Evolutionary conservation across 2,113 vertebrate genomes (phyloP), one percentile per base, ranked within the genome.

Genomic region (Danio rerio): DNA sequence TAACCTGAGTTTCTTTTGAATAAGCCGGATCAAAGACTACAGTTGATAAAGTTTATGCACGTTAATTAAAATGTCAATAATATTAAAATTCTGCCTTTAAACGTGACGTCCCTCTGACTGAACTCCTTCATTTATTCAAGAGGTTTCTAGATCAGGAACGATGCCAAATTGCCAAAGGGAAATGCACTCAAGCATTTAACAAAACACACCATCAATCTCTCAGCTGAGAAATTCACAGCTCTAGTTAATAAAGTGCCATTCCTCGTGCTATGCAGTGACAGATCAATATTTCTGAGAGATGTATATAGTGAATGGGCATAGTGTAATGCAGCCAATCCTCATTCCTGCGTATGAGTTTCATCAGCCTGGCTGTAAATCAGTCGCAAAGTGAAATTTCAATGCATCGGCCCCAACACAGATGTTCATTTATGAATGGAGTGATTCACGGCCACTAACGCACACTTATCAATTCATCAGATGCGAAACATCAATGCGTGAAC

Each of bases 291-390:
- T 63, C 20, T 52, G 43, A 7, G 45, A 49, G 75, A 77, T 50
- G 5, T 31, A 31, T 61, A 76, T 42, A 55, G 42, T 12, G 18
- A 76, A 18, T 55, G 45, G 20, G 12, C 42, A 50, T 20, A 2
- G 11, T 16, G 45, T 31, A 63, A 50, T 63, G 75, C 43, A 40
- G 12, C 58, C 9, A 7, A 7, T 63, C 59, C 21, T 62, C 75
- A 63, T 77, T 77, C 75, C 58, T 40, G 15, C 47, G 56, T 21
- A 77, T 63, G 58, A 18, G 9, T 59, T 58, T 75, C 72, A 58
- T n/a, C 16, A 6, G 55, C 7, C 7, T 61, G 56, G 43, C 20
- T 11, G 8, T 63, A 18, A 77, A 50, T 77, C 74, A 62, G n/a
- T 49, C 5, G 11, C 58, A 61, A 76, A 59, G 56, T 61, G 13